These are phyloP conservation scores for Trididemnum miniatum DNA, from an alignment of 23 tunicate species.

Conservation along the genomic window DNA sequence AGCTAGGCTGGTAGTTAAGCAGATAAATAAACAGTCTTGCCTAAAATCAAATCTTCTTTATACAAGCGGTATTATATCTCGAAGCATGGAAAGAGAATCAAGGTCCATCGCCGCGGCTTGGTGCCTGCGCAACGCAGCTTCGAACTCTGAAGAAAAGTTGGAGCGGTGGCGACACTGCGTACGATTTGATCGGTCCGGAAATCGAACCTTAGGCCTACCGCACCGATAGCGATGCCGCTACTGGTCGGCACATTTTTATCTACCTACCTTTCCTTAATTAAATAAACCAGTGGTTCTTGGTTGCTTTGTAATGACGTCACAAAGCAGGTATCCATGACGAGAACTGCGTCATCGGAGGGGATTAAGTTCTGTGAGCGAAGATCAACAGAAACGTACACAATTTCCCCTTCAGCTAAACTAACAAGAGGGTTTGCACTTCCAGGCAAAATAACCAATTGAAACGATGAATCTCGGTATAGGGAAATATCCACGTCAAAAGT, in stretches of 20 bases:
- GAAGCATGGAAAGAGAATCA: too few relatives aligned
- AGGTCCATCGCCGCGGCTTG: too few relatives aligned
- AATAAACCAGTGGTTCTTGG: constrained; percentile 32
- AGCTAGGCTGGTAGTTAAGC: too few relatives aligned
- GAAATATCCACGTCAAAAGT: constrained; percentile 57
- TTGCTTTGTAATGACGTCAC: constrained; percentile 65
- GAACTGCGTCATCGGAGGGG: constrained; percentile 42
- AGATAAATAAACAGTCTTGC: too few relatives aligned
- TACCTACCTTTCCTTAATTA: constrained; percentile 30
- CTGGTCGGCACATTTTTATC: not conserved
- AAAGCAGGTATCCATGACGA: constrained; percentile 82
- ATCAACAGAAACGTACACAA: constrained; percentile 70
- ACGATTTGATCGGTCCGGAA: too few relatives aligned
- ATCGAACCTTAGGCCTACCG: too few relatives aligned
- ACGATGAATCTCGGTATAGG: constrained; percentile 58
- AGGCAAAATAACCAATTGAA: not conserved
- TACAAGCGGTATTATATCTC: too few relatives aligned
- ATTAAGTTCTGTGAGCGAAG: constrained; percentile 36
- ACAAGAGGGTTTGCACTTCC: not conserved
- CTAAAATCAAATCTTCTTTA: too few relatives aligned
- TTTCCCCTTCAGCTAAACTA: constrained; percentile 71
- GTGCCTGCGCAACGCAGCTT: too few relatives aligned
- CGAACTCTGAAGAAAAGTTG: too few relatives aligned
- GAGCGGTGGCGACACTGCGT: too few relatives aligned
- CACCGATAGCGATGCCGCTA: too few relatives aligned